Evolutionary conservation across 2,888 invertebrate genomes (phyloP).

Genomic region (Caenorhabditis sinica): DNA sequence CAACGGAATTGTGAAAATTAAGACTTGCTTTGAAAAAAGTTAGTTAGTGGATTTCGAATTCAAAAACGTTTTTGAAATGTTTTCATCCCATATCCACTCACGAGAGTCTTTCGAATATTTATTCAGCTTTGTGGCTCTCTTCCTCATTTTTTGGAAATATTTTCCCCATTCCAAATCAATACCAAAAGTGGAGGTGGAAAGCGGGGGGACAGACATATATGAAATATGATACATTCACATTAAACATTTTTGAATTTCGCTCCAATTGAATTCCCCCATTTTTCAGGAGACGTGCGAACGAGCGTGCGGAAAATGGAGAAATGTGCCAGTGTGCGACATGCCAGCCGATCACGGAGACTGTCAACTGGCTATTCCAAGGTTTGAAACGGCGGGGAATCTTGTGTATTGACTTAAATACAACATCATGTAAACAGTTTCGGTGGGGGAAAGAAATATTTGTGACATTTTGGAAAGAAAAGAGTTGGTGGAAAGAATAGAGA

Average conservation of each 20-base stretch:
- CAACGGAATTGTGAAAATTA: too few relatives aligned
- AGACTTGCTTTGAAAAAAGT: background rate
- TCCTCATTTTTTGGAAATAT: background rate
- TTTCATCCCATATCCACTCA: too few relatives aligned
- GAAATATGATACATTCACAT: slow-evolving; percentile 19
- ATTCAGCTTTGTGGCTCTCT: slow-evolving; percentile 39
- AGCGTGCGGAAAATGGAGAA: slow-evolving; percentile 79
- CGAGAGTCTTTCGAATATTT: slow-evolving; percentile 31
- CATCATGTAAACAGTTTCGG: slow-evolving; percentile 1
- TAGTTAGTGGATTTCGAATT: background rate
- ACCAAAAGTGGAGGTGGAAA: slow-evolving; percentile 35
- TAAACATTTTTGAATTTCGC: background rate
- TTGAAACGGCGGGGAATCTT: background rate
- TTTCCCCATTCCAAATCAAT: background rate
- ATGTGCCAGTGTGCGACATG: slow-evolving; percentile 74
- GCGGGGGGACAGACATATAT: background rate
- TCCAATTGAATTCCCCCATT: background rate
- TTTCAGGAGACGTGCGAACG: slow-evolving; percentile 80
- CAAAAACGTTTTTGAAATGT: slow-evolving; percentile 20
- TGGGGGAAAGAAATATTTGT: background rate
- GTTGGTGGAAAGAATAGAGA: background rate
- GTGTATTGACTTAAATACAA: background rate
- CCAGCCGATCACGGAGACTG: slow-evolving; percentile 71
- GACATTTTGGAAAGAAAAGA: background rate
- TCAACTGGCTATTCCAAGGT: slow-evolving; percentile 68